Conservation (phyloP, 2,113 vertebrate species). For the Alexandromys fortis region DNA sequence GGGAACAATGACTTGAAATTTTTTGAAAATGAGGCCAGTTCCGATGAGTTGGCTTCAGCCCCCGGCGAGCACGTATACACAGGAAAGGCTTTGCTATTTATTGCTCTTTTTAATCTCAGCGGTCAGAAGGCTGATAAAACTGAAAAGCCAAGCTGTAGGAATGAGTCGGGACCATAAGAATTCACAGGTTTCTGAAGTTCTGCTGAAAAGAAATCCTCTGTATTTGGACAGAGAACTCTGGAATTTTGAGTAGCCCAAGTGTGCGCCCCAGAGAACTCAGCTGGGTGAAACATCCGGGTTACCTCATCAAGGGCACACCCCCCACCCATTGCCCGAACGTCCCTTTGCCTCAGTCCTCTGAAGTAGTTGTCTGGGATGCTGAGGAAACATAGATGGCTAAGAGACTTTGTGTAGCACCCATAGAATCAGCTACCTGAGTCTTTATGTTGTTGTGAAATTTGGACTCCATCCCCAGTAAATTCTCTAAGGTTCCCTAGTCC, state of each 20-base stretch:
- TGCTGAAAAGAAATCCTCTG: neutral
- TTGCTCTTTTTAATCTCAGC: slow-evolving; percentile 53
- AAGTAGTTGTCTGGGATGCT: neutral
- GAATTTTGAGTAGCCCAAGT: neutral
- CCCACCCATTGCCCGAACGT: too few species aligned
- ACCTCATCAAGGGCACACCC: neutral
- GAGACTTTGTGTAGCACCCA: neutral
- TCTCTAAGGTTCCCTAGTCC: neutral
- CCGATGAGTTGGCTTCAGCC: slow-evolving; percentile 50
- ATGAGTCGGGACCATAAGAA: neutral
- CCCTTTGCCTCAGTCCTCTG: neutral
- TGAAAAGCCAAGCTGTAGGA: slow-evolving; percentile 1
- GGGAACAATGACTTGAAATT: slow-evolving; percentile 48
- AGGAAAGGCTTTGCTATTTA: slow-evolving; percentile 49
- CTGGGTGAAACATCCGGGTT: neutral
- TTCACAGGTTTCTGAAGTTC: neutral
- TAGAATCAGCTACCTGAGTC: too few species aligned
- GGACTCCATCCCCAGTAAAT: neutral
- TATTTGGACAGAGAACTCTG: neutral
- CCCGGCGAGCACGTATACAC: slow-evolving; percentile 42
- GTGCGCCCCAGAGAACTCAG: neutral
- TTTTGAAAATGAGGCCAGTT: slow-evolving; percentile 65
- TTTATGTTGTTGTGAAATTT: neutral
- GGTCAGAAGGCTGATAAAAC: neutral
- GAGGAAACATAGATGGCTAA: neutral